Conservation (phyloP, 1,140 invertebrate genomes). For the Nixonia krombeini region DNA sequence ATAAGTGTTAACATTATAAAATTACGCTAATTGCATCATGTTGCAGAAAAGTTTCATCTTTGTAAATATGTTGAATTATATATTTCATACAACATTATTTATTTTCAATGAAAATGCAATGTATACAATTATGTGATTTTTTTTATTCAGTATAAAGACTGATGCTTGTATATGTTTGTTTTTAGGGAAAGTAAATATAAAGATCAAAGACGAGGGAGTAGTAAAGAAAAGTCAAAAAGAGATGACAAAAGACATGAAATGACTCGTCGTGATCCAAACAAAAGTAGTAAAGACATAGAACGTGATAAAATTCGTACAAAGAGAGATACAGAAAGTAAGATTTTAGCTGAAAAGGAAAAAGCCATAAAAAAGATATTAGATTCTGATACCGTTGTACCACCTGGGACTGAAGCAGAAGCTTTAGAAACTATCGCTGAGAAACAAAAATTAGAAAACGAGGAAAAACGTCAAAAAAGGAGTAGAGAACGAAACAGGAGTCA, state of each 20-base stretch:
- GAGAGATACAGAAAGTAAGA: slow-evolving; percentile 64
- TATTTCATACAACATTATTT: too few species aligned
- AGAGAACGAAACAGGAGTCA: slow-evolving; percentile 48
- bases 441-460: slow-evolving; percentile 46
- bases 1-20: too few species aligned
- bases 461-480: slow-evolving; percentile 25
- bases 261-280: slow-evolving; percentile 62
- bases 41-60: too few species aligned
- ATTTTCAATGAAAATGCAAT: too few species aligned
- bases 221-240: slow-evolving; percentile 35
- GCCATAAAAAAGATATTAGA: slow-evolving; percentile 67
- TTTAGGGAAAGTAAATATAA: slow-evolving; percentile 26
- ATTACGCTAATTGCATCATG: too few species aligned
- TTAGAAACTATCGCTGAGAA: slow-evolving; percentile 63
- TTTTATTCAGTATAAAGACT: too few species aligned
- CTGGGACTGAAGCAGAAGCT: slow-evolving; percentile 66
- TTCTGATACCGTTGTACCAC: slow-evolving; percentile 68
- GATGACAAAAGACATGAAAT: slow-evolving; percentile 59
- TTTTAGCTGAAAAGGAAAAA: slow-evolving; percentile 68
- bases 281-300: slow-evolving; percentile 68
- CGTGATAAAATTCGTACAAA: slow-evolving; percentile 64
- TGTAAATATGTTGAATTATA: too few species aligned
- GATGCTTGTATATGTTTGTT: too few species aligned
- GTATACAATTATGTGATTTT: too few species aligned
- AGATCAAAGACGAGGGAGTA: slow-evolving; percentile 14